Conservation (phyloP, 1,140 invertebrate species). For the Pomacea maculata region DNA sequence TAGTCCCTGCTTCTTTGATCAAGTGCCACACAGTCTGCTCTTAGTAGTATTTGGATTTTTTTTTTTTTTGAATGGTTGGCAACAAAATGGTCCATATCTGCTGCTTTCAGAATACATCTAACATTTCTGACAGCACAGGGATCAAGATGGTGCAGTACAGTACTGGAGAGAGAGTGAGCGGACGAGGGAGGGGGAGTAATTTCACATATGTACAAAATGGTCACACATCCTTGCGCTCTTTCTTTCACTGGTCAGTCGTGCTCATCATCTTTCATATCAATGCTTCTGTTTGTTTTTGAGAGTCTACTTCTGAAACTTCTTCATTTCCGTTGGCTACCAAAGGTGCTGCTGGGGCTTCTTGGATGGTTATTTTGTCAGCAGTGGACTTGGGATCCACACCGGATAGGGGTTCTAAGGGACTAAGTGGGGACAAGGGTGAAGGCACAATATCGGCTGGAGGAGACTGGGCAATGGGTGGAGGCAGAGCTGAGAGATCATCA, state of each 20-base stretch:
- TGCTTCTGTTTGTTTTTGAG: neutral
- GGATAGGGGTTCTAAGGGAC: constrained; percentile 3
- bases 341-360: neutral
- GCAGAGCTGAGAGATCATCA: constrained; percentile 9
- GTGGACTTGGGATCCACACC: neutral
- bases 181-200: too few species aligned
- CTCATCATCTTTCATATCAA: constrained; percentile 10
- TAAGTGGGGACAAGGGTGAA: constrained; percentile 10
- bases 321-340: neutral
- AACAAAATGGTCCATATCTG: too few species aligned
- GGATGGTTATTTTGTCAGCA: neutral
- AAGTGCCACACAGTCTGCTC: too few species aligned
- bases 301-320: neutral
- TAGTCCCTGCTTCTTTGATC: too few species aligned
- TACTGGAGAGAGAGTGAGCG: too few species aligned
- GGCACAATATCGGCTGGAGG: constrained; percentile 14
- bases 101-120: too few species aligned
- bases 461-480: constrained; percentile 7
- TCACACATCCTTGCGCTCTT: too few species aligned
- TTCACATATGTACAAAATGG: too few species aligned
- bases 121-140: too few species aligned
- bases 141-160: too few species aligned
- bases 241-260: neutral
- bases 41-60: too few species aligned
- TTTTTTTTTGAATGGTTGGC: too few species aligned